Evolutionary conservation across 2,113 vertebrate species (phyloP), one percentile per base, ranked within the genome.

Genomic region (Acanthisitta chloris): DNA sequence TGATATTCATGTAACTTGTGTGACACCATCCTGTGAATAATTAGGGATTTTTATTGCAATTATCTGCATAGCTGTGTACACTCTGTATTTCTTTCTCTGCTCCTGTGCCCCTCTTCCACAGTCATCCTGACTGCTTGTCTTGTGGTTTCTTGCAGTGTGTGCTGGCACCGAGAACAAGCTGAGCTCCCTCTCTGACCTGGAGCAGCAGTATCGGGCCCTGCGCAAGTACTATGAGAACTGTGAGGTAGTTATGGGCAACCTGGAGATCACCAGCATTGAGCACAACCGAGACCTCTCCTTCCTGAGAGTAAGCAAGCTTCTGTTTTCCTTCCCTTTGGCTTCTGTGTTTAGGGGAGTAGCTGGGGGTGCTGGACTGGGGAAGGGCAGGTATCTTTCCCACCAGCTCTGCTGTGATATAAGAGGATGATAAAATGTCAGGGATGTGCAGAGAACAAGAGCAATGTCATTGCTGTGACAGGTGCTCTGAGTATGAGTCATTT

Each of bases 251-350:
- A 99, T 99, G 99, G 99, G 99, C 54, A 99, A 99, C 95, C 97
- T 99, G 97, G 99, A 99, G 97, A 99, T 99, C 87, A 99, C 99
- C 96, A 99, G 98, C 98, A 99, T 99, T 5, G 99, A 99, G 92
- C 98, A 99, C 83, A 99, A 99, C 97, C 98, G 99, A 62, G 99
- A 99, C 97, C 99, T 99, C 71, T 99, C 99, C 96, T 99, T 99
- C 94, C 98, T 99, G 48, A 98, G 99, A 98, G 99, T 99, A 98
- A 95, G 85, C 17, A 42, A 8, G 5, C n/a, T 76, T 19, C 74
- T 77, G 38, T 69, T 42, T 58, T 13, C 65, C 49, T 92, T 57
- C 38, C 43, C 15, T 55, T 24, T 8, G 1, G 34, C 52, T 31
- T 65, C 51, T 31, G 15, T 9, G 5, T 78, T 34, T 61, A 17